Base-by-base conservation (phyloP, 2,888 invertebrate genomes). In the Dryobotodes eremita region DNA sequence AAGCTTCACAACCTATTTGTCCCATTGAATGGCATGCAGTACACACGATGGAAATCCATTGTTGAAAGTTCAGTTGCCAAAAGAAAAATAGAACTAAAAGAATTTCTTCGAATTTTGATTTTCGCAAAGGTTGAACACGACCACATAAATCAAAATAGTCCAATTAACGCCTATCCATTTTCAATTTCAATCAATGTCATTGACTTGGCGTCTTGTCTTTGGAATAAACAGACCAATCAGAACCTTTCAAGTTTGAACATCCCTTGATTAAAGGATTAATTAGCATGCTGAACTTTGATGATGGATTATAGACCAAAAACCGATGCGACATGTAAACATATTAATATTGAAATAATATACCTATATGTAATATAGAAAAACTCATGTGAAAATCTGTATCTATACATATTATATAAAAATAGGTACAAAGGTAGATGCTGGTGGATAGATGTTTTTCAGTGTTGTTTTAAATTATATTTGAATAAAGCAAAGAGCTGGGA, bases 1-100 rank as follows among this genome's bases (percentile, higher is more conserved):
- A 46, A 61, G 53, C 3, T 61, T 72, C 53, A 46, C 72, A 61
- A 46, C 31, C 77, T 61, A 61, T 61, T 72, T 53, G 53, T 81
- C n/a, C 46, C 15, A 80, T 31, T 71, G 59, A 42, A 80, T 31
- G 11, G n/a, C 42, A 20, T 31, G 26, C 31, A 26, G 46, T 36
- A 31, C 20, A 50, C 2, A 20, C 0, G 42, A 17, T n/a, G 20
- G 15, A 53, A 53, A n/a, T 31, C 81, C 46, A 36, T 78, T 53
- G 50, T 78, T 53, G 7, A 7, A 4, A 46, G 46, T 31, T 53
- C 15, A n/a, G 42, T 42, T 26, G 10, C 10, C 1, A 23, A 26
- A 42, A 20, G 23, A 23, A 69, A 69, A 69, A 42, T n/a, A 20
- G n/a, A 20, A 20, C 0, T 15, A 10, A 68, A 31, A 31, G 8